Conservation (phyloP, 2,113 vertebrate species). For the Stigmatopora argus region DNA sequence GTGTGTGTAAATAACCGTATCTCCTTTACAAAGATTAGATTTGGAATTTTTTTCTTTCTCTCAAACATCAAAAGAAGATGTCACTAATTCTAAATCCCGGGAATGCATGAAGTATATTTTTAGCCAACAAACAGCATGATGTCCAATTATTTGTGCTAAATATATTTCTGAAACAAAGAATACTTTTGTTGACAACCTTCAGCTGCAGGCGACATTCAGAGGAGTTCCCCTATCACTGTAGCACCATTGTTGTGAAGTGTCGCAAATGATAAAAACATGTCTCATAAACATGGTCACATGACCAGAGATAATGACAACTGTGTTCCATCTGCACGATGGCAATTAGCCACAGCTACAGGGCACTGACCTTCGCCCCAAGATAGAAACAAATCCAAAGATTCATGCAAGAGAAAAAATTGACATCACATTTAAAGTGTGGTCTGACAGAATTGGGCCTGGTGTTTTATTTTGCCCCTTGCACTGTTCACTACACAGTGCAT, state of each 20-base stretch:
- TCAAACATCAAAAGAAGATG: neutral
- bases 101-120: constrained; percentile 8
- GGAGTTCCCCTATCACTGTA: constrained; percentile 41
- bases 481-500: neutral
- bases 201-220: constrained; percentile 36
- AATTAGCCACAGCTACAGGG: constrained; percentile 55
- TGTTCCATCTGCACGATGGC: constrained; percentile 57
- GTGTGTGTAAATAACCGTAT: neutral
- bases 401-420: constrained; percentile 37
- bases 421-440: neutral
- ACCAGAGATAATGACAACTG: constrained; percentile 61
- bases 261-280: constrained; percentile 37
- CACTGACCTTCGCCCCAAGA: constrained; percentile 48
- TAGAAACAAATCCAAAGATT: constrained; percentile 36
- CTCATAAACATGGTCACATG: constrained; percentile 54
- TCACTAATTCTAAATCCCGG: neutral
- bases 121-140: neutral
- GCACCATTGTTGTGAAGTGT: constrained; percentile 32
- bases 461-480: neutral
- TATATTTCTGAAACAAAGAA: constrained; percentile 4
- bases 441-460: neutral
- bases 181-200: constrained; percentile 19
- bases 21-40: neutral
- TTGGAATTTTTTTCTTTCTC: neutral
- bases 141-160: constrained; percentile 12